These are phyloP conservation scores for Parambassis ranga DNA, from an alignment of 2,797 vertebrate species.

Conservation along the genomic window DNA sequence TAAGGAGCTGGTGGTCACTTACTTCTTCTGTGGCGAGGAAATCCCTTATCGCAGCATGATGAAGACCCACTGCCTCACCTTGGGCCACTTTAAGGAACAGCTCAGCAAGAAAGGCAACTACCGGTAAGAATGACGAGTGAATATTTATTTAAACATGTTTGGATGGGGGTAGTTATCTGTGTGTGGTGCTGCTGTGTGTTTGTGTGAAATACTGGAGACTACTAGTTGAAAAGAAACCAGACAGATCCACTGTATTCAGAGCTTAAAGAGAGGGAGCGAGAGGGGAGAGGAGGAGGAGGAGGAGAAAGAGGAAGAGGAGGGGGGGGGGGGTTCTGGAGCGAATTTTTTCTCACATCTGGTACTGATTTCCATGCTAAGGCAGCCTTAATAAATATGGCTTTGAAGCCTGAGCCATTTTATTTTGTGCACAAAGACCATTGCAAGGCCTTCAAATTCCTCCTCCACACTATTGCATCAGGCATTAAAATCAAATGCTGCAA, in stretches of 20 bases:
- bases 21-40: constrained; percentile 98
- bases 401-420: constrained; percentile 89
- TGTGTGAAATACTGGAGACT: constrained; percentile 39
- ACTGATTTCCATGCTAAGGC: constrained; percentile 89
- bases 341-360: constrained; percentile 87
- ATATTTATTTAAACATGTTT: neutral
- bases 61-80: constrained; percentile 94
- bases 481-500: constrained; percentile 62
- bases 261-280: constrained; percentile 26
- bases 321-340: constrained; percentile 63
- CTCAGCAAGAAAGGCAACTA: constrained; percentile 99
- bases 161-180: neutral
- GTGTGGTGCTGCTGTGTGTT: constrained; percentile 3
- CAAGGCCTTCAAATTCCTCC: constrained; percentile 81
- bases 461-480: constrained; percentile 85
- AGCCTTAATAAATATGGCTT: constrained; percentile 90
- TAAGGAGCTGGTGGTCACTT: constrained; percentile 88
- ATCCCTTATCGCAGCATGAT: constrained; percentile 96
- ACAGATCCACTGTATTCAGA: constrained; percentile 50
- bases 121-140: constrained; percentile 78
- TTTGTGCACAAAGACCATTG: constrained; percentile 87
- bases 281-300: constrained; percentile 46
- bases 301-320: too few relatives aligned
- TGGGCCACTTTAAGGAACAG: constrained; percentile 98
- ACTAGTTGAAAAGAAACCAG: constrained; percentile 45